A percentile compares a stretch with the other conserved stretches of the same genome.
Conservation (phyloP, 2,797 vertebrate genomes). For the Falco cherrug region DNA sequence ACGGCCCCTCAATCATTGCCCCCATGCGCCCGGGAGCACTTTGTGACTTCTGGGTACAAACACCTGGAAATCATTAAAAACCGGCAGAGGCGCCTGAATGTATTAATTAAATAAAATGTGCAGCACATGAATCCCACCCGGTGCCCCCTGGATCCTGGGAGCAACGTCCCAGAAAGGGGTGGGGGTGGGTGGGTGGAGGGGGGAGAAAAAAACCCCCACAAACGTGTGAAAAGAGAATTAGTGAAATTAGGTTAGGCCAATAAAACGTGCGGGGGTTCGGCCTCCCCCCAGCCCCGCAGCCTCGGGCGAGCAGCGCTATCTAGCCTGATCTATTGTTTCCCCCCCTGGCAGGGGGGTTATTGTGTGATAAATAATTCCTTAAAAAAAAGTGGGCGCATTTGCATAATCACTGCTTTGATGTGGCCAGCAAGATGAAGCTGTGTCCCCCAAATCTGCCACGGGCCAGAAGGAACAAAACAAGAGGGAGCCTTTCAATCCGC, state of each 20-base stretch:
- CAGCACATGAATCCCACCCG: constrained; percentile 37
- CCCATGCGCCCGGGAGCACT: background rate
- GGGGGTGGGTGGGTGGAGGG: fast-evolving
- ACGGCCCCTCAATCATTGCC: background rate
- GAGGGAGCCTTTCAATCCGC: constrained; percentile 60
- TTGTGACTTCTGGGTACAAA: constrained; percentile 53
- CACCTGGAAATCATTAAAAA: constrained; percentile 76
- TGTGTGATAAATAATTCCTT: constrained; percentile 83
- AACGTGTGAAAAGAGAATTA: constrained; percentile 83
- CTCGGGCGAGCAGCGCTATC: constrained; percentile 74
- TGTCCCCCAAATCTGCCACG: constrained; percentile 71
- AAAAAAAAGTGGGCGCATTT: constrained; percentile 68
- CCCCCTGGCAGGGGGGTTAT: constrained; percentile 78
- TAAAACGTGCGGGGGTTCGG: constrained; percentile 68
- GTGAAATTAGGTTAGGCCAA: constrained; percentile 84
- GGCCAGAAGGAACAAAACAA: constrained; percentile 73
- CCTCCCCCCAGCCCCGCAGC: constrained; percentile 42
- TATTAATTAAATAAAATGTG: constrained; percentile 76
- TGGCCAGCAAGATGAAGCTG: constrained; percentile 72
- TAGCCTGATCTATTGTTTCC: constrained; percentile 79
- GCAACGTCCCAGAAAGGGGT: background rate
- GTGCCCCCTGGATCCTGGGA: constrained; percentile 56
- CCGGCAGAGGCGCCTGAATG: constrained; percentile 18
- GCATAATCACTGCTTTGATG: constrained; percentile 85
- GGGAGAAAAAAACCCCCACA: constrained; percentile 31